phyloP scores from a whole-genome alignment of 2,888 invertebrate species.

The Platycheirus rosarum region DNA sequence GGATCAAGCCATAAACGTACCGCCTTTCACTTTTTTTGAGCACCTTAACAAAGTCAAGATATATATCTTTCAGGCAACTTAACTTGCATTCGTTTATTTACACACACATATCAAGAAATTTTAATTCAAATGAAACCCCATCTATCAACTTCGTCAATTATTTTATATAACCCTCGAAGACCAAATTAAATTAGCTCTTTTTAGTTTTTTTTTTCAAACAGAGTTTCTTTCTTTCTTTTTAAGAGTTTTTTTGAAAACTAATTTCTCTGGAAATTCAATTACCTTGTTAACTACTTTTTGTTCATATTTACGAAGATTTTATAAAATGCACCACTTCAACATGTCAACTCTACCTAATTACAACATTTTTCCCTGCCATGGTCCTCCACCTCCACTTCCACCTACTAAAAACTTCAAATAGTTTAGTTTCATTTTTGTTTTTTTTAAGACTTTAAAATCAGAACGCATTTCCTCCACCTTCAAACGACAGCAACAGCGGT shows the following conservation, averaged over 20 bases:
- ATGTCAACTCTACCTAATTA: slow-evolving; percentile 63
- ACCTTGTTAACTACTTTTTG: slow-evolving; percentile 22
- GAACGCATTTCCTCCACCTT: slow-evolving; percentile 58
- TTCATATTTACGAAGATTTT: slow-evolving; percentile 25
- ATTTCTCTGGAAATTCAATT: slow-evolving; percentile 42
- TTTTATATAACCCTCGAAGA: neutral
- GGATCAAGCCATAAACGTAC: slow-evolving; percentile 18
- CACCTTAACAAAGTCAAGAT: slow-evolving; percentile 11
- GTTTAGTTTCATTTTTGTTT: slow-evolving; percentile 15
- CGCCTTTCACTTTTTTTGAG: slow-evolving; percentile 28
- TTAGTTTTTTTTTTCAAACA: neutral
- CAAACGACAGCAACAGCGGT: neutral
- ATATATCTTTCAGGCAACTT: slow-evolving; percentile 16
- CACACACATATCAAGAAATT: neutral
- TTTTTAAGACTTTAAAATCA: slow-evolving; percentile 47
- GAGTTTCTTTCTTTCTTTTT: neutral
- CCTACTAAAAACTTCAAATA: slow-evolving; percentile 28
- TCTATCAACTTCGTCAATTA: neutral
- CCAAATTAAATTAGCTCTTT: neutral
- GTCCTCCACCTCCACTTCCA: slow-evolving; percentile 3
- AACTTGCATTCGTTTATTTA: slow-evolving; percentile 1
- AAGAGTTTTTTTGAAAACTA: slow-evolving; percentile 13
- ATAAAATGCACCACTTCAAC: slow-evolving; percentile 48
- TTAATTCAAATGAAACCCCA: neutral
- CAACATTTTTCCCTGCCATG: slow-evolving; percentile 25